Conservation (phyloP, 2,888 invertebrate species). For the Ptilodon capucinus region DNA sequence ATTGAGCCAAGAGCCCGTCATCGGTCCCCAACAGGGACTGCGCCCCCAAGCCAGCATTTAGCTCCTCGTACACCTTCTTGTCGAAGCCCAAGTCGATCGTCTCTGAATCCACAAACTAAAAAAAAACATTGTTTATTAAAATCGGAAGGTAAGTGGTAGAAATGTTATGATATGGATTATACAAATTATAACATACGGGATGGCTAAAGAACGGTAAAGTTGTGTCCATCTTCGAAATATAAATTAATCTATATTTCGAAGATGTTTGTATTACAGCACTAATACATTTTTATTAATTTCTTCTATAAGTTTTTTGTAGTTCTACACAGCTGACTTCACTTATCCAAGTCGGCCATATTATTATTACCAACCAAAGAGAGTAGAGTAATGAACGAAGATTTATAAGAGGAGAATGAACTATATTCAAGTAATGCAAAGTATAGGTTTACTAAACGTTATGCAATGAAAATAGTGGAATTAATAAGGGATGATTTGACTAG, state of each 20-base stretch:
- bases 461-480: no score
- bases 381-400: no score
- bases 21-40: slow-evolving; percentile 49
- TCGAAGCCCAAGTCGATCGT: slow-evolving; percentile 50
- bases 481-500: no score
- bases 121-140: slow-evolving; percentile 2
- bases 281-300: no score
- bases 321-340: no score
- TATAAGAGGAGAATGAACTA: no score
- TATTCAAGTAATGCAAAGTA: no score
- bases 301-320: background rate
- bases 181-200: slow-evolving; percentile 52
- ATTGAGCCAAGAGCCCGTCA: slow-evolving; percentile 71
- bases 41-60: slow-evolving; percentile 50
- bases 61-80: slow-evolving; percentile 50
- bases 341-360: no score
- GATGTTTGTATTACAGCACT: background rate
- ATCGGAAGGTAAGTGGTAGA: background rate
- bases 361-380: no score
- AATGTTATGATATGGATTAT: background rate
- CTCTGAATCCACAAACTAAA: slow-evolving; percentile 66
- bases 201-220: slow-evolving; percentile 67
- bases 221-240: slow-evolving; percentile 52
- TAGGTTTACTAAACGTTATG: no score
- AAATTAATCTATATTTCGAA: background rate